Evolutionary conservation across 2,888 invertebrate genomes (phyloP), one percentile per base, ranked within the genome.

Genomic region (Omphaloscelis lunosa): DNA sequence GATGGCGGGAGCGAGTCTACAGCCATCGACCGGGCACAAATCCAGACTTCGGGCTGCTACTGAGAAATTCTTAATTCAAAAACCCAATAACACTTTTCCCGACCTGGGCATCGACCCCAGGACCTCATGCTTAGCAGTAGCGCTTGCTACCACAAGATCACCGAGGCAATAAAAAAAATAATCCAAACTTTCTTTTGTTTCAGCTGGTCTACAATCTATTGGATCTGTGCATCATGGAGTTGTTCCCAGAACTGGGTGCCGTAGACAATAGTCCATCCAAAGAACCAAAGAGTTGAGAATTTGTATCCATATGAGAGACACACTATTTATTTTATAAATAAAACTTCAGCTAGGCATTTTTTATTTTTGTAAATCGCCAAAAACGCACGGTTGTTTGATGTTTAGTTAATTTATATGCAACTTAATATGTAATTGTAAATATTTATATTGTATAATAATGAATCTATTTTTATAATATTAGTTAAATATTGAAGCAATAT

Each of bases 201-300:
- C 97, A 97, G 97, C 94, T 99, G 86, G 97, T 98, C 82, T 99
- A 99, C 94, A 97, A 98, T 88, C 95, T 99, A 72, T 93, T 99
- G 86, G 99, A 99, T 93, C 97, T 98, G 73, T 96, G 98, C 74
- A 90, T 98, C 51, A 94, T 97, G 70, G 98, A 98, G 94, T 94
- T 98, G 80, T 99, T 98, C 95, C 98, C 98, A 0, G 98, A 98
- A 93, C 88, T 97, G 73, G 93, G 88, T 56, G 88, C 88, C 74
- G 79, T 86, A 67, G 89, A 86, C 7, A 84, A 80, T 53, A 85
- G 74, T 70, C 82, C 89, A 77, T 82, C 88, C 51, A 89, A 82
- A 75, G 89, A 90, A 86, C 90, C 92, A 89, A 94, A 93, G 88
- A 94, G 93, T 93, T 95, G 93, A 94, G 90, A 88, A 85, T 58